Evolutionary conservation across 1,140 invertebrate species (phyloP), one percentile per base, ranked within the genome.

Genomic region (Oedothorax gibbosus): DNA sequence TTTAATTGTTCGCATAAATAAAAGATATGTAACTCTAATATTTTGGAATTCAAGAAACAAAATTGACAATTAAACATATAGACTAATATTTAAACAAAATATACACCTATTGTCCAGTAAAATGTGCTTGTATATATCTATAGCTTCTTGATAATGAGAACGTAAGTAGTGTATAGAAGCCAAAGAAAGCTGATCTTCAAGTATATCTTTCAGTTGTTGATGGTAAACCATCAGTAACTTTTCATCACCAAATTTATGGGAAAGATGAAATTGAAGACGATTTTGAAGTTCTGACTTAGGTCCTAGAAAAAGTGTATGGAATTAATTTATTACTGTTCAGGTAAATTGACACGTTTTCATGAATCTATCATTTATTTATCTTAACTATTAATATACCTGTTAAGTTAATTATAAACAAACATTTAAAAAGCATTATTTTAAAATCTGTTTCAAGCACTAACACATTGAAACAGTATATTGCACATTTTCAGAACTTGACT

Each of bases 111-210:
- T 97, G 87, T 98, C 96, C 1, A 98, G 89, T 15, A 99, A 91
- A 72, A 99, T 93, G 86, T 96, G 93, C 90, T 99, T 99, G 89
- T 99, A 99, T 87, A 99, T 97, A 90, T 99, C 98, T 87, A 99
- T 99, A 35, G 98, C 97, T 91, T 99, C 98, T 90, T 99, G 97
- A 90, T 99, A 99, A 90, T 99, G 97, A 57, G 95, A 95, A 57
- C 97, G 92, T 64, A 99, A 91, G 90, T 98, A 99, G 90, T 99
- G 97, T 88, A 99, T 97, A 0, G 98, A 96, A 5, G 98, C 98
- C 57, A 99, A 90, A 87, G 96, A 97, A 10, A 99, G 91, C 90
- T 99, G 97, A 91, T 99, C 98, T 91, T 99, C 96, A 12, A 97
- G 93, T 6, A 95, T 93, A 89, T 98, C 96, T 85, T 96, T 93